Evolutionary conservation across 2,797 vertebrate genomes (phyloP).

Genomic region (Meda fulgida): DNA sequence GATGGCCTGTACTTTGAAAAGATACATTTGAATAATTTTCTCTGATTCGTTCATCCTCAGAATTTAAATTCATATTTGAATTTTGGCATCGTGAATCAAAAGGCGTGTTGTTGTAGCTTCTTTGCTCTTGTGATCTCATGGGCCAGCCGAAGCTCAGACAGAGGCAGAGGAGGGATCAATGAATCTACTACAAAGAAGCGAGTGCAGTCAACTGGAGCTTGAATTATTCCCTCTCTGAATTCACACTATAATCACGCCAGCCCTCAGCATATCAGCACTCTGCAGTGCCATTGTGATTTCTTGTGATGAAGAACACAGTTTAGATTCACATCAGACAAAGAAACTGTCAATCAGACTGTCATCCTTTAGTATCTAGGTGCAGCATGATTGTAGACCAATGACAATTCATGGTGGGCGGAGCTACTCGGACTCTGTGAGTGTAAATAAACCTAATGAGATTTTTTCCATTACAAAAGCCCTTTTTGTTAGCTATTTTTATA

Average conservation of each 20-base stretch:
- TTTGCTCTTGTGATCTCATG: conserved; percentile 1
- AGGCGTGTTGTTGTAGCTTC: background rate
- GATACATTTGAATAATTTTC: background rate
- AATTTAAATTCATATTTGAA: background rate
- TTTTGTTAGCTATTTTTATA: background rate
- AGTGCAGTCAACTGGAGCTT: background rate
- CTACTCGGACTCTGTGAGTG: background rate
- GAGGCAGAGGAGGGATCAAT: background rate
- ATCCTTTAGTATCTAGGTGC: background rate
- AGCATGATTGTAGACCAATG: background rate
- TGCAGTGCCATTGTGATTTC: background rate
- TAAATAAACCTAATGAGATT: background rate
- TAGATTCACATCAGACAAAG: background rate
- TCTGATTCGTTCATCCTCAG: background rate
- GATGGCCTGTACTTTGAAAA: conserved; percentile 12
- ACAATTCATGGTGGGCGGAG: background rate
- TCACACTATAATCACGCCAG: conserved; percentile 13
- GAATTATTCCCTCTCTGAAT: background rate
- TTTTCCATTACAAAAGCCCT: background rate
- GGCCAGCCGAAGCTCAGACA: background rate
- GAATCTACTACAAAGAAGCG: background rate
- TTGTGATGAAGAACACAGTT: conserved; percentile 4
- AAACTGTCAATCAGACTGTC: background rate
- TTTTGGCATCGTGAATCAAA: background rate
- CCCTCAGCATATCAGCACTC: background rate